Evolutionary conservation across 2,113 vertebrate genomes (phyloP).

Genomic region (Microcebus ravelobensis): DNA sequence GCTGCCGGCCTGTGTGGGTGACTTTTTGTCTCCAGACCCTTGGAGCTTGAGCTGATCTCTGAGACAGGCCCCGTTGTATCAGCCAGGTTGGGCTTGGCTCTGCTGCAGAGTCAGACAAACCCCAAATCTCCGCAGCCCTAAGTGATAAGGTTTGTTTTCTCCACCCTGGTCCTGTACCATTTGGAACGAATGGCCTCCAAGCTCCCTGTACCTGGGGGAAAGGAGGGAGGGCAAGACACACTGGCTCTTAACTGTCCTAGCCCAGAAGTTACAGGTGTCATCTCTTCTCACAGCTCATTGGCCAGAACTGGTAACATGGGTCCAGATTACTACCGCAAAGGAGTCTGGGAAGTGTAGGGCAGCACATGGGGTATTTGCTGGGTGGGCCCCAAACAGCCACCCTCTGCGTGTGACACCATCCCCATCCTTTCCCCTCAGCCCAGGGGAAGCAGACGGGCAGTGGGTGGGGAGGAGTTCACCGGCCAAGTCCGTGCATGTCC

Average conservation of each 20-base stretch:
- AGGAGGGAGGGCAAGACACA: rapidly evolving
- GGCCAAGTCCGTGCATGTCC: neutral
- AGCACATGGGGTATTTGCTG: neutral
- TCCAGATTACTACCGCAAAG: neutral
- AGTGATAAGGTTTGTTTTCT: neutral
- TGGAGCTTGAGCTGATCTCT: too few species aligned
- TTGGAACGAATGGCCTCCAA: neutral
- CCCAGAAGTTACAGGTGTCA: neutral
- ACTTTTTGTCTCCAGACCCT: neutral
- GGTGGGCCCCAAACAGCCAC: neutral
- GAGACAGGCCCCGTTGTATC: neutral
- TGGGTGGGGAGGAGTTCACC: rapidly evolving
- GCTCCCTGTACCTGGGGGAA: neutral
- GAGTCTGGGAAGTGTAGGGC: neutral
- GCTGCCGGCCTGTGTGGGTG: rapidly evolving
- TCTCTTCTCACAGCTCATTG: neutral
- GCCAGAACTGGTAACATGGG: neutral
- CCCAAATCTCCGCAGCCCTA: neutral
- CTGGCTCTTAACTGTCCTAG: neutral
- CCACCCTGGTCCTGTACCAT: too few species aligned
- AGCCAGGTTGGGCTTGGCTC: neutral
- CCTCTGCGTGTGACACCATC: neutral
- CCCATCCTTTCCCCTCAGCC: neutral
- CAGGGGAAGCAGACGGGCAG: neutral
- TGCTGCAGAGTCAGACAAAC: neutral